phyloP scores from a whole-genome alignment of 2,888 invertebrate species.

The Drosophila incognita region DNA sequence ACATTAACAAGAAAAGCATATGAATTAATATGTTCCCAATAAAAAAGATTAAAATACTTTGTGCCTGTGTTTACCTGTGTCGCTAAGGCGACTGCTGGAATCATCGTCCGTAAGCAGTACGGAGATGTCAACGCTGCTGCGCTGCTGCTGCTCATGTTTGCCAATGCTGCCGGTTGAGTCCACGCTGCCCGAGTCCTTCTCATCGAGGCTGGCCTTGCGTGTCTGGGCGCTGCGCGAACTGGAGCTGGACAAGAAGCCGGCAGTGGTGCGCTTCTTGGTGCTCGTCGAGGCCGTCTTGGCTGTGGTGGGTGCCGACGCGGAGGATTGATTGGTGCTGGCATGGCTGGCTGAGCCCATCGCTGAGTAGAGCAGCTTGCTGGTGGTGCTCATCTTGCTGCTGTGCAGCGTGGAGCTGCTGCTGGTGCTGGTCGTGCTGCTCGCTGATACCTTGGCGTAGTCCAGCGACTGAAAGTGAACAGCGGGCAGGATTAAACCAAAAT shows the following conservation, averaged over 20 bases:
- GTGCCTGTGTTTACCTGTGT: slow-evolving; percentile 75
- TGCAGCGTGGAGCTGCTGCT: slow-evolving; percentile 75
- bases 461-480: slow-evolving; percentile 84
- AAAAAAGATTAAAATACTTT: too few species aligned
- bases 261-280: slow-evolving; percentile 64
- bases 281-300: slow-evolving; percentile 26
- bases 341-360: slow-evolving; percentile 44
- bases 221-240: slow-evolving; percentile 60
- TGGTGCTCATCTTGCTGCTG: slow-evolving; percentile 58
- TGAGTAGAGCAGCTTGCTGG: slow-evolving; percentile 61
- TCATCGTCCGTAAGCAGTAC: slow-evolving; percentile 84
- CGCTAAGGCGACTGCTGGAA: slow-evolving; percentile 83
- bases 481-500: slow-evolving; percentile 82
- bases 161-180: slow-evolving; percentile 66
- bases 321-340: slow-evolving; percentile 5
- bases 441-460: slow-evolving; percentile 82
- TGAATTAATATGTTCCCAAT: too few species aligned
- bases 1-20: neutral
- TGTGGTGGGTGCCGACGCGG: slow-evolving; percentile 36
- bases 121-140: slow-evolving; percentile 83
- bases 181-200: slow-evolving; percentile 80
- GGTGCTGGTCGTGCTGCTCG: slow-evolving; percentile 76
- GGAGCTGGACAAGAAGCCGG: slow-evolving; percentile 44
- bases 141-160: slow-evolving; percentile 76
- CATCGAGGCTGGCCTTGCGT: slow-evolving; percentile 81